Base-by-base conservation (phyloP, 2,797 vertebrate species). In the Syncerus caffer region DNA sequence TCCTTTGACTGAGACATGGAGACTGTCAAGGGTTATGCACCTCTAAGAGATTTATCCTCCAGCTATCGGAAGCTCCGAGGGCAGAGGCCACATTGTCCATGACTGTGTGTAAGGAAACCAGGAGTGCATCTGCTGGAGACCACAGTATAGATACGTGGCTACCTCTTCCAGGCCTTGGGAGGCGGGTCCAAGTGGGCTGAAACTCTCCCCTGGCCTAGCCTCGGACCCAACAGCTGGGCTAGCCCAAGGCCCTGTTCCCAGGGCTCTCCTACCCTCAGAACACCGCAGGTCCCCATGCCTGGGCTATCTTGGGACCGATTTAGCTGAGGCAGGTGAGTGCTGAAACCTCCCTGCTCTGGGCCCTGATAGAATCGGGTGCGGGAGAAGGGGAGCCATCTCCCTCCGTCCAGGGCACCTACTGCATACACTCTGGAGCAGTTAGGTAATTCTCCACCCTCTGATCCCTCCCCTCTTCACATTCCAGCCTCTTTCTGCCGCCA, bases 401-500 rank as follows among this genome's bases (percentile, higher is more conserved):
- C 31, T 86, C 27, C 1, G 0, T 50, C 42, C 71, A 67, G 74
- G 50, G 76, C 13, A 1, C 58, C 86, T 47, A 80, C 47, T 7
- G 2, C 4, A 4, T 31, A 14, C 25, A 23, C 42, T 86, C 38
- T 25, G 88, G 78, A 79, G 9, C 57, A n/a, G 89, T 96, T 97
- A 92, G 93, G 47, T 96, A 97, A 96, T 50, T 67, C 64, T 74
- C 71, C 74, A 92, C 57, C n/a, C 79, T n/a, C 38, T 25, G 34
- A 47, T 19, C 79, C 84, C 23, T 4, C 78, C 79, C 82, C 90
- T 74, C 89, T 97, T 97, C 42, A 95, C 96, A 98, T 97, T 98
- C 97, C 93, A 71, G 29, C 27, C n/a, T 78, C 84, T 50, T 78
- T 95, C 88, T 88, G 55, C 21, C 4, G 11, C 31, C 11, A 31